Conservation (phyloP, 1,140 invertebrate genomes). For the Pentalonia nigronervosa region DNA sequence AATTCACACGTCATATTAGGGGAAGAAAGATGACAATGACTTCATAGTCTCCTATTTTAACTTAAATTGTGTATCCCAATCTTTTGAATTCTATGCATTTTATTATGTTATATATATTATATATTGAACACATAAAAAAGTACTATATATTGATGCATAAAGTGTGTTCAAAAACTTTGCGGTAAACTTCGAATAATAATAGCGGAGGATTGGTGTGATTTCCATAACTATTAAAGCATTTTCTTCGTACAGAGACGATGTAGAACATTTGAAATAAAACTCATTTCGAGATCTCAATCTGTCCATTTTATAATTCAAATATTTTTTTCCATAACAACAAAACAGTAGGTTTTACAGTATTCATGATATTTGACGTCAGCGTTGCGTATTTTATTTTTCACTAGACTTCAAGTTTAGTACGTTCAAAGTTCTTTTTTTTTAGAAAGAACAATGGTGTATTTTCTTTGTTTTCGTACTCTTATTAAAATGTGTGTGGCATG, state of each 20-base stretch:
- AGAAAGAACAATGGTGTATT: not conserved
- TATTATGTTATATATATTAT: not conserved
- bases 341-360: no score
- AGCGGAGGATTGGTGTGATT: not conserved
- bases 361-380: not conserved
- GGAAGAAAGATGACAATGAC: no score
- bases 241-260: not conserved
- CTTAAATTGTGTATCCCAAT: not conserved
- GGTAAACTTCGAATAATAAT: not conserved
- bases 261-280: not conserved
- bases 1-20: no score
- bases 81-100: not conserved
- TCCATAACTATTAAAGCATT: not conserved
- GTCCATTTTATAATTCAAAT: conserved; percentile 1
- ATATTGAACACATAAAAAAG: not conserved
- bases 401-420: not conserved
- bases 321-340: not conserved
- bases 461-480: not conserved
- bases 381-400: not conserved
- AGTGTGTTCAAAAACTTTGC: not conserved
- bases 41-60: no score
- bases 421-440: not conserved
- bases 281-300: not conserved
- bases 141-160: not conserved
- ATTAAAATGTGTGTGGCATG: not conserved